These are phyloP conservation scores for Diploscapter pachys DNA, from an alignment of 1,140 invertebrate genomes.

Conservation along the genomic window DNA sequence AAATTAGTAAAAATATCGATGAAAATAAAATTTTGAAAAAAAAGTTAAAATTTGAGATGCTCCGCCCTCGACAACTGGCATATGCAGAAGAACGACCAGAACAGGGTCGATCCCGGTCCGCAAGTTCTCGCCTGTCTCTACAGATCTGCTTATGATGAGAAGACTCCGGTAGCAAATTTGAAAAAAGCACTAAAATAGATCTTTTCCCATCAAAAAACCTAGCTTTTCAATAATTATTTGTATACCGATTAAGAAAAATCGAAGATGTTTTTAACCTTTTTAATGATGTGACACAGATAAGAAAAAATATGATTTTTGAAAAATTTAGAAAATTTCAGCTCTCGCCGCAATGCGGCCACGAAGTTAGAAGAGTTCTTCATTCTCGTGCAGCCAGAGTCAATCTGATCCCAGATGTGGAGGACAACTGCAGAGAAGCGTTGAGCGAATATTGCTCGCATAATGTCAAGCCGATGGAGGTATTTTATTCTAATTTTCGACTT, in stretches of 20 bases:
- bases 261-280: too few relatives aligned
- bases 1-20: too few relatives aligned
- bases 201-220: too few relatives aligned
- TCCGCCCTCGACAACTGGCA: constrained; percentile 77
- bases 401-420: constrained; percentile 87
- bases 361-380: constrained; percentile 84
- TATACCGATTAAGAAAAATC: too few relatives aligned
- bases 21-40: not conserved
- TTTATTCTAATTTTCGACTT: constrained; percentile 19
- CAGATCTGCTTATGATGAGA: constrained; percentile 70
- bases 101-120: constrained; percentile 72
- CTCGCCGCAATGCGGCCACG: constrained; percentile 65
- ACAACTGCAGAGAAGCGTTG: constrained; percentile 80
- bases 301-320: too few relatives aligned
- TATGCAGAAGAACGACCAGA: constrained; percentile 60
- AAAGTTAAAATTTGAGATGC: constrained; percentile 59
- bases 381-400: constrained; percentile 85
- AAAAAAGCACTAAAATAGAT: too few relatives aligned
- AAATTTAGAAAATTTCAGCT: constrained; percentile 1
- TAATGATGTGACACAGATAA: too few relatives aligned
- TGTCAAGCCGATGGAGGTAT: constrained; percentile 68
- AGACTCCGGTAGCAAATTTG: constrained; percentile 61
- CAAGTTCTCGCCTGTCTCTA: constrained; percentile 88
- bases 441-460: constrained; percentile 77
- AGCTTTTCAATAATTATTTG: too few relatives aligned